phyloP scores from a whole-genome alignment of 2,888 invertebrate genomes.

The Drosophila subsilvestris region DNA sequence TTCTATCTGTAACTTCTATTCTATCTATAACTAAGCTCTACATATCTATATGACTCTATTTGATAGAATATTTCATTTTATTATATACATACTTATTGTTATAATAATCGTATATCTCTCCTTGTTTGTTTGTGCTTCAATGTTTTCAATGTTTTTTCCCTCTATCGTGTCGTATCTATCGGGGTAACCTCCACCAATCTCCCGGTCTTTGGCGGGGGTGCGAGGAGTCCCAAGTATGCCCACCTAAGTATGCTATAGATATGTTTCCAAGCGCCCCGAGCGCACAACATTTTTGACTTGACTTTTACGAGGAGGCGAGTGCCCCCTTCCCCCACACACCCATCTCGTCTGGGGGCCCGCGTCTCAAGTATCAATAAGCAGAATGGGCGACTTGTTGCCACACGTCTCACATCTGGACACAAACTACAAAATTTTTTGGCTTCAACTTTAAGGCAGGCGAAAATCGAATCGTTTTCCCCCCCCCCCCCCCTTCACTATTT shows the following conservation, averaged over 20 bases:
- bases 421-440: constrained; percentile 36
- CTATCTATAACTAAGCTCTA: no score
- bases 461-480: constrained; percentile 10
- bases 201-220: constrained; percentile 5
- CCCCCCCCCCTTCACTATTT: constrained; percentile 5
- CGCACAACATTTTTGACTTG: constrained; percentile 61
- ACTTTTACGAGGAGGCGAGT: constrained; percentile 42
- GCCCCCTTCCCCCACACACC: no score
- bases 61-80: constrained; percentile 1
- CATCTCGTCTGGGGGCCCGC: constrained; percentile 27
- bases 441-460: constrained; percentile 1
- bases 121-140: constrained; percentile 42
- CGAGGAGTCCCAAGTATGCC: constrained; percentile 20
- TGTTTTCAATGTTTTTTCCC: constrained; percentile 16
- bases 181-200: background rate
- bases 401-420: constrained; percentile 2
- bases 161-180: background rate
- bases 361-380: constrained; percentile 55
- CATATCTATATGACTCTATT: no score
- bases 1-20: constrained; percentile 21
- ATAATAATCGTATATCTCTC: constrained; percentile 41
- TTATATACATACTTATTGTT: constrained; percentile 15
- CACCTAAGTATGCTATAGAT: constrained; percentile 65
- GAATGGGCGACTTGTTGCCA: constrained; percentile 65
- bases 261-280: constrained; percentile 32